These are phyloP conservation scores for Liopterus haemorrhoidalis DNA, from an alignment of 2,888 invertebrate species.

Conservation along the genomic window DNA sequence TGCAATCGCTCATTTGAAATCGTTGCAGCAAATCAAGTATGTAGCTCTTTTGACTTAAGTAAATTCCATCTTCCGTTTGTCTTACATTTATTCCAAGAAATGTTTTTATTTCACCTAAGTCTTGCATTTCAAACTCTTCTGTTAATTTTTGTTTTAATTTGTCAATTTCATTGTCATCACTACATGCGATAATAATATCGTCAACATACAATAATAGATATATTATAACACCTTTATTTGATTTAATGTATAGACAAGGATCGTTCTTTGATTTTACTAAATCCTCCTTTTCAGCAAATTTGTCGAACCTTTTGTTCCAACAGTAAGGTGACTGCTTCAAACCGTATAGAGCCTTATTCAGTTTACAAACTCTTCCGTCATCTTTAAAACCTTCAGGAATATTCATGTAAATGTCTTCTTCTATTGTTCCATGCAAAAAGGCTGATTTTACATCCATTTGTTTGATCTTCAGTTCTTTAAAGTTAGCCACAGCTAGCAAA, in stretches of 20 bases:
- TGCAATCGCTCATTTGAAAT: constrained; percentile 18
- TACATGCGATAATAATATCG: constrained; percentile 26
- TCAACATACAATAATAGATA: constrained; percentile 30
- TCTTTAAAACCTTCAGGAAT: too few relatives aligned
- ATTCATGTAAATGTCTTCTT: constrained; percentile 31
- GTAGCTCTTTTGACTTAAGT: constrained; percentile 21
- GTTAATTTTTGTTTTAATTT: constrained; percentile 22
- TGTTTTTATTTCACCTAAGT: constrained; percentile 19
- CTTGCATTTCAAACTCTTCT: constrained; percentile 28
- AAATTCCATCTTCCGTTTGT: constrained; percentile 14
- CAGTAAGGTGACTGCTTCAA: constrained; percentile 32
- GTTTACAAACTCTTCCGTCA: too few relatives aligned
- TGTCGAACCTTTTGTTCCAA: constrained; percentile 30
- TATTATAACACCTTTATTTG: constrained; percentile 8
- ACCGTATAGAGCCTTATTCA: constrained; percentile 32
- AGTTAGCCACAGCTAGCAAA: constrained; percentile 25
- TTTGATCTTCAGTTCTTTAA: constrained; percentile 22
- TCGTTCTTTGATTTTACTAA: constrained; percentile 28
- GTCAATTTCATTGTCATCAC: constrained; percentile 20
- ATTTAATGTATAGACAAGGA: constrained; percentile 29
- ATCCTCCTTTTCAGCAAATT: constrained; percentile 22
- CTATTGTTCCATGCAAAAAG: constrained; percentile 33
- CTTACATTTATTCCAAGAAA: constrained; percentile 27
- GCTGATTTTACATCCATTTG: constrained; percentile 36
- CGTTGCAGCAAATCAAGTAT: constrained; percentile 19